Conservation (phyloP, 2,113 vertebrate species). For the Albula glossodonta region DNA sequence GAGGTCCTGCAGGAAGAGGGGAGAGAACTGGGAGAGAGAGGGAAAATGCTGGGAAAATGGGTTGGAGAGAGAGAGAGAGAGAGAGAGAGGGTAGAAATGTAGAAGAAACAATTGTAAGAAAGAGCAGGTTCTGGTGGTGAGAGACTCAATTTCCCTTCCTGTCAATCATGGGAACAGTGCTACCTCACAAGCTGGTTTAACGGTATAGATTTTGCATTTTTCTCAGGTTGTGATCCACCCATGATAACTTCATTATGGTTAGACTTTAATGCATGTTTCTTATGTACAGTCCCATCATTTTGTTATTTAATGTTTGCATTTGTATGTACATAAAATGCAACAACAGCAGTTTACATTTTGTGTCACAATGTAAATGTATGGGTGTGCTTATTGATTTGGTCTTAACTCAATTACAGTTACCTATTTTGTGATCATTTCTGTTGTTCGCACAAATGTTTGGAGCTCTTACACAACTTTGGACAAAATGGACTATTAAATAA, state of each 20-base stretch:
- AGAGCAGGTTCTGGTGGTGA: slow-evolving; percentile 35
- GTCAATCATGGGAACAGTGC: neutral
- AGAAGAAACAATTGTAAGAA: neutral
- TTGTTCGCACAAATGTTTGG: neutral
- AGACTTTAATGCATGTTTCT: neutral
- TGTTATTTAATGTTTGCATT: neutral
- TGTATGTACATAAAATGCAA: neutral
- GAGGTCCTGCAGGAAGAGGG: slow-evolving; percentile 45
- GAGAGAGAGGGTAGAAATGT: slow-evolving; percentile 7
- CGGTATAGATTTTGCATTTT: neutral
- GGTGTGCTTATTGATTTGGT: neutral
- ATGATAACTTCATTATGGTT: neutral
- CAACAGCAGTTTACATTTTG: slow-evolving; percentile 15
- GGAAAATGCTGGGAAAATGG: slow-evolving; percentile 31
- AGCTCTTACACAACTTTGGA: neutral
- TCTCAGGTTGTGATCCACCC: neutral
- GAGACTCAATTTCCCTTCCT: neutral
- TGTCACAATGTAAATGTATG: neutral
- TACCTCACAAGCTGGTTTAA: neutral
- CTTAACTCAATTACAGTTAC: neutral
- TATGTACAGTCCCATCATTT: neutral
- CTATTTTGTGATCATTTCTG: neutral
- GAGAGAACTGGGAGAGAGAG: slow-evolving; percentile 35
- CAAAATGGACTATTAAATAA: neutral
- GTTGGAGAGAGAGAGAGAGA: slow-evolving; percentile 33